Base-by-base conservation (phyloP, 1,140 invertebrate genomes). In the Magallana gigas region DNA sequence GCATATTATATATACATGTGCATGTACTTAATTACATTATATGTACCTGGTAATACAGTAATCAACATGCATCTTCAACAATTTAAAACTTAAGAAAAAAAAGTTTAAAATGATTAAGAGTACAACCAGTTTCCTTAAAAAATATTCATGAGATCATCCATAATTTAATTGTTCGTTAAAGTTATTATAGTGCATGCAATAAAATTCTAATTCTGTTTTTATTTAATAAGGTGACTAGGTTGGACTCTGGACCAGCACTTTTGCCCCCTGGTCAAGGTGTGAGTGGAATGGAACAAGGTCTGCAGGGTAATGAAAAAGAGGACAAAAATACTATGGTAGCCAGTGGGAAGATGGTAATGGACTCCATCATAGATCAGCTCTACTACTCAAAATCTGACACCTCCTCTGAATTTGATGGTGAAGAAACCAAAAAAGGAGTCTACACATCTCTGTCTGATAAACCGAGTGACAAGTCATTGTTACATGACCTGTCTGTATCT, bases 331-430 rank as follows among this genome's bases (percentile, higher is more conserved):
- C 89, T 36, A 90, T 93, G 60, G 88, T 91, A 16, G 89, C 91
- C 1, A 94, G 93, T 90, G 91, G 93, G 58, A 94, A 94, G 76
- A 85, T 92, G 59, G 92, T 95, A 18, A 94, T 95, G 82, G 92
- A 95, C 87, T 91, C 94, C 84, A 93, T 94, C 83, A 93, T 95
- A 82, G 94, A 94, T 84, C 92, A 92, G 60, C 91, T 94, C 12
- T 91, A 89, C 29, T 81, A 85, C 12, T 88, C 88, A 23, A 84
- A 84, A 29, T 62, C 29, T 3, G 58, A 62, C 8, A 36, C 18
- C 14, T 76, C 68, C 11, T 11, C 23, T 62, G 60, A 62, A 16
- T n/a, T 16, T 6, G 60, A 62, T 12, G 60, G 60, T 12, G 68
- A 8, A 0, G 18, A 76, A 11, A 18, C 6, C 56, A 83, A n/a